Evolutionary conservation across 2,113 vertebrate genomes (phyloP).

Genomic region (Noturus placidus): DNA sequence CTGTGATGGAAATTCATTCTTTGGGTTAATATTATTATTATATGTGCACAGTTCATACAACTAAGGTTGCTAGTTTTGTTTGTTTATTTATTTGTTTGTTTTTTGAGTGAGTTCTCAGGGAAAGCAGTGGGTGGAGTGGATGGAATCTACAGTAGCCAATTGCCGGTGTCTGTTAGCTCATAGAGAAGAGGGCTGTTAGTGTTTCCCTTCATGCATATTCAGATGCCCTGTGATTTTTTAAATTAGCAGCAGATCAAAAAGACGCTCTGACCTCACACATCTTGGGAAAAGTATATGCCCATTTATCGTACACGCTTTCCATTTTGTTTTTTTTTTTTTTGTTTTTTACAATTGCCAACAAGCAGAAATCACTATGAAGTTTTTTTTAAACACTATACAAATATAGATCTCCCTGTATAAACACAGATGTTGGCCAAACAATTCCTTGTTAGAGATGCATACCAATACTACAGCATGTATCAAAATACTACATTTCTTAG

Average conservation of each 20-base stretch:
- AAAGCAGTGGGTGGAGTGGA: not conserved
- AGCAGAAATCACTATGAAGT: not conserved
- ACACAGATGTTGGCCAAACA: not conserved
- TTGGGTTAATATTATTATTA: not conserved
- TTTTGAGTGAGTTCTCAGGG: not conserved
- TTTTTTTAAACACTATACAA: not conserved
- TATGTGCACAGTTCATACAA: not conserved
- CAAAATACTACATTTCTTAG: not conserved
- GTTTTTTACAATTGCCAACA: not conserved
- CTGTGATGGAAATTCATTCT: not conserved
- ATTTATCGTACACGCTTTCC: not conserved
- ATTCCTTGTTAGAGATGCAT: not conserved
- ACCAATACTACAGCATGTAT: not conserved
- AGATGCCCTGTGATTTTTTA: not conserved
- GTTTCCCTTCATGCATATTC: not conserved
- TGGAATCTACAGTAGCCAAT: not conserved
- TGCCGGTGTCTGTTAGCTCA: not conserved
- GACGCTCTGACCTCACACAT: not conserved
- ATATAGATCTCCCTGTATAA: not conserved
- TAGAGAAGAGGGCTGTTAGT: not conserved
- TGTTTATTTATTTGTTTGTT: too few relatives aligned
- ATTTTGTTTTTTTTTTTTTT: too few relatives aligned
- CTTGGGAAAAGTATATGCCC: not conserved
- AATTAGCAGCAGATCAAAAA: not conserved
- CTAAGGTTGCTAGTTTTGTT: not conserved